phyloP scores from a whole-genome alignment of 2,888 invertebrate species.

The Lomographa bimaculata region DNA sequence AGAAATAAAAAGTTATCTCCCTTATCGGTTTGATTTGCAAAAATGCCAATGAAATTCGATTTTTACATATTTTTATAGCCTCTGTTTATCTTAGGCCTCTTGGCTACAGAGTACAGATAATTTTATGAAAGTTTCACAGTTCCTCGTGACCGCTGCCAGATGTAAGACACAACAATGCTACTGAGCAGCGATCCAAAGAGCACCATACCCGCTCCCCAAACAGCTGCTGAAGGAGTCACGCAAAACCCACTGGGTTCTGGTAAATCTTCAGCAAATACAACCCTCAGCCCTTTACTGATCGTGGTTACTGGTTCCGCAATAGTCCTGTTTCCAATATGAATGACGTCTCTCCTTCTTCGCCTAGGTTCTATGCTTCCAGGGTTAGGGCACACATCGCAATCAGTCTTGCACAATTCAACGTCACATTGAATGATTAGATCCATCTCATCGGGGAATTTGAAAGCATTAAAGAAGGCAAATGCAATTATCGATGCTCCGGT shows the following conservation, averaged over 20 bases:
- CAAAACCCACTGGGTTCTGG: conserved; percentile 80
- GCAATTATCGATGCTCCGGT: conserved; percentile 90
- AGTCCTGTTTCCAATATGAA: conserved; percentile 74
- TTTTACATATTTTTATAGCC: no score
- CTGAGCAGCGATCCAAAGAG: conserved; percentile 84
- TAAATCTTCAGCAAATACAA: conserved; percentile 88
- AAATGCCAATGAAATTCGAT: no score
- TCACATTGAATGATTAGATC: conserved; percentile 92
- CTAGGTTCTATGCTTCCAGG: conserved; percentile 84
- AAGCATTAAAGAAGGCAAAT: conserved; percentile 91
- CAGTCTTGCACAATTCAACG: conserved; percentile 91
- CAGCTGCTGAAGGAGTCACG: conserved; percentile 85
- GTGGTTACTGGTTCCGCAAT: conserved; percentile 82
- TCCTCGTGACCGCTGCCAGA: conserved; percentile 68
- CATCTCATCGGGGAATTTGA: conserved; percentile 94
- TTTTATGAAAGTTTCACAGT: conserved; percentile 58
- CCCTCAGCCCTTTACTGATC: conserved; percentile 86
- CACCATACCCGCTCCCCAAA: conserved; percentile 84
- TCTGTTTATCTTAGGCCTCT: no score
- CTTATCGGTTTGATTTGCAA: no score
- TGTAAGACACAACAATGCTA: conserved; percentile 65
- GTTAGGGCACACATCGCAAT: conserved; percentile 89
- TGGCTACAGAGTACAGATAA: no score
- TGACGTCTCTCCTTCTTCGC: conserved; percentile 70
- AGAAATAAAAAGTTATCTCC: no score